Conservation (phyloP, 2,888 invertebrate species). For the Crioceris asparagi region DNA sequence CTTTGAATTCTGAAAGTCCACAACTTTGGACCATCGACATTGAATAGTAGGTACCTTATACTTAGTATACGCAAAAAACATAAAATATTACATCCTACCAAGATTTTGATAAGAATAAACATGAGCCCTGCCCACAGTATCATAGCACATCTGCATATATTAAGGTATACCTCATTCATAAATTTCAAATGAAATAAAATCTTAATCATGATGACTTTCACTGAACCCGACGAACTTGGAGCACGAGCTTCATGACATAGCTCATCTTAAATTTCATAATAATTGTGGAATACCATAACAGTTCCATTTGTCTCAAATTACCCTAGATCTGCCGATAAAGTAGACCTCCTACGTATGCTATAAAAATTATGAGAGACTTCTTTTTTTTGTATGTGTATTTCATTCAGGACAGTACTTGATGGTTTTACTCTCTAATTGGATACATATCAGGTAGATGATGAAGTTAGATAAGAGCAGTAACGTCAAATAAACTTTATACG, state of each 20-base stretch:
- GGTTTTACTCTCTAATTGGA: not conserved
- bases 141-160: constrained; percentile 14
- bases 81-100: too few species aligned
- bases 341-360: constrained; percentile 22
- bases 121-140: too few species aligned
- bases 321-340: constrained; percentile 21
- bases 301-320: constrained; percentile 24
- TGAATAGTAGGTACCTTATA: too few species aligned
- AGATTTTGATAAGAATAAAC: too few species aligned
- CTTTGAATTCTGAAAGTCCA: too few species aligned
- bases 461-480: too few species aligned
- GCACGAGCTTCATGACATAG: constrained; percentile 3
- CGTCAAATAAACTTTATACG: too few species aligned
- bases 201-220: constrained; percentile 17
- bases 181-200: constrained; percentile 13
- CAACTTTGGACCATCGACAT: too few species aligned
- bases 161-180: constrained; percentile 16
- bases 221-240: constrained; percentile 11
- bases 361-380: constrained; percentile 14
- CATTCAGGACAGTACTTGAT: constrained; percentile 3
- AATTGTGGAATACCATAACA: constrained; percentile 19
- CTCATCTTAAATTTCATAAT: constrained; percentile 19
- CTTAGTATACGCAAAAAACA: too few species aligned
- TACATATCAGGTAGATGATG: too few species aligned
- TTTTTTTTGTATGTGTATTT: constrained; percentile 4